A percentile compares a stretch with the other conserved stretches of the same genome.
phyloP scores from a whole-genome alignment of 1,140 invertebrate species.

The Scaptomyza pallida region DNA sequence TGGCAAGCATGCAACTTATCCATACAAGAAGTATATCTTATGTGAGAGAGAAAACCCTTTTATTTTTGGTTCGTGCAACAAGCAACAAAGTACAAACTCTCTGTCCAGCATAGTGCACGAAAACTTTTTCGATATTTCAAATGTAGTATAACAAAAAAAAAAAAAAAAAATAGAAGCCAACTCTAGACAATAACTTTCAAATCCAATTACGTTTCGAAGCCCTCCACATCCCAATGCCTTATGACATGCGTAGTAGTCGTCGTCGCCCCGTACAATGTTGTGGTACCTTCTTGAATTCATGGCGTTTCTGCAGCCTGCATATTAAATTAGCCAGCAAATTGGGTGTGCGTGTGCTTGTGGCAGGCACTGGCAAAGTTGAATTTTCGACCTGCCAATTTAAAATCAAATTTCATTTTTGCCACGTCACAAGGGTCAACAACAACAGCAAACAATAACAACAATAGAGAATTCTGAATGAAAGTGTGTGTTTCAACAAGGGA shows the following conservation, averaged over 20 bases:
- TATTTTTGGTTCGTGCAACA: neutral
- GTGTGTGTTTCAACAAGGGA: neutral
- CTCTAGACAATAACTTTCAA: conserved; percentile 74
- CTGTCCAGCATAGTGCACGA: conserved; percentile 16
- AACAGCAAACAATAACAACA: neutral
- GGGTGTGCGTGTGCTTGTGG: conserved; percentile 22
- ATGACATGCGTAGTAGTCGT: conserved; percentile 18
- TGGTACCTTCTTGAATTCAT: conserved; percentile 32
- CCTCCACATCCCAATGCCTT: conserved; percentile 35
- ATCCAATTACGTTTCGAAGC: conserved; percentile 63
- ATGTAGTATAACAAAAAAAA: conserved; percentile 37
- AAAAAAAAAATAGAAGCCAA: conserved; percentile 7
- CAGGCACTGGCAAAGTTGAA: conserved; percentile 30
- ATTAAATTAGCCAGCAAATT: conserved; percentile 79
- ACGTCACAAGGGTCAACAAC: conserved; percentile 45
- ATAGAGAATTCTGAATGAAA: too few species aligned
- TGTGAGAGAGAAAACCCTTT: too few species aligned
- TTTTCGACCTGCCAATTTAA: conserved; percentile 58
- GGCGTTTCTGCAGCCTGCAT: conserved; percentile 63
- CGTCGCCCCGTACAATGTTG: conserved; percentile 9
- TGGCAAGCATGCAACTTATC: neutral
- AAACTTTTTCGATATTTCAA: conserved; percentile 81
- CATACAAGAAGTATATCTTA: conserved; percentile 25
- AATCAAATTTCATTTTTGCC: conserved; percentile 71
- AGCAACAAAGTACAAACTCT: conserved; percentile 38